Evolutionary conservation across 2,888 invertebrate species (phyloP).

Genomic region (Spodoptera exigua): DNA sequence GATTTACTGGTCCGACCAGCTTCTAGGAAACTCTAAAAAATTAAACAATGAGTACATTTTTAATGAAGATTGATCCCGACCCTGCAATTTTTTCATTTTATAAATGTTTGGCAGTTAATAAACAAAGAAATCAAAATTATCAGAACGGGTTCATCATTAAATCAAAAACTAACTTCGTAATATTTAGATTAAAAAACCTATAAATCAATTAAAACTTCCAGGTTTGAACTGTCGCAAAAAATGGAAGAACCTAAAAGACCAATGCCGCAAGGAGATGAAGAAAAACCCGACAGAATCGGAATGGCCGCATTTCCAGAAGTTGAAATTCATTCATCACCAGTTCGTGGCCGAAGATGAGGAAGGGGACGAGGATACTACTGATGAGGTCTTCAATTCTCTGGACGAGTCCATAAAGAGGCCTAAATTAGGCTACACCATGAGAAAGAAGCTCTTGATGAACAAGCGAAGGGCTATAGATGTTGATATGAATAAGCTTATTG

Average conservation of each 20-base stretch:
- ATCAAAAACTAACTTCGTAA: no score
- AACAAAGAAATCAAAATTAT: no score
- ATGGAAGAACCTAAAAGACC: constrained; percentile 87
- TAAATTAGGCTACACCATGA: constrained; percentile 83
- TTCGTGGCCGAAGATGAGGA: constrained; percentile 83
- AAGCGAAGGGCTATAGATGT: constrained; percentile 82
- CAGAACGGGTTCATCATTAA: no score
- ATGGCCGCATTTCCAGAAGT: constrained; percentile 83
- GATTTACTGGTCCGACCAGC: no score
- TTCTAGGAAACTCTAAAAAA: no score
- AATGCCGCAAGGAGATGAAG: constrained; percentile 86
- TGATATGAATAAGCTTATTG: constrained; percentile 82
- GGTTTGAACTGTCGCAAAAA: constrained; percentile 83
- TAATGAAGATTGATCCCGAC: no score
- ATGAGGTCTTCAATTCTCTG: constrained; percentile 78
- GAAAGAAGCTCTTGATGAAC: constrained; percentile 83
- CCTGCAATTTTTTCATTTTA: no score
- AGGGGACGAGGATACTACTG: constrained; percentile 78
- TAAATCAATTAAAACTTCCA: constrained; percentile 64
- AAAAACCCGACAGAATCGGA: constrained; percentile 80
- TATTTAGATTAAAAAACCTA: not conserved
- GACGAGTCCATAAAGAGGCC: constrained; percentile 83
- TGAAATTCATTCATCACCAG: constrained; percentile 83
- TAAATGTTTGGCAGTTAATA: no score
- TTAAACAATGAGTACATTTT: no score